Evolutionary conservation across 2,797 vertebrate species (phyloP), one percentile per base, ranked within the genome.

Genomic region (Cetoscarus ocellatus): DNA sequence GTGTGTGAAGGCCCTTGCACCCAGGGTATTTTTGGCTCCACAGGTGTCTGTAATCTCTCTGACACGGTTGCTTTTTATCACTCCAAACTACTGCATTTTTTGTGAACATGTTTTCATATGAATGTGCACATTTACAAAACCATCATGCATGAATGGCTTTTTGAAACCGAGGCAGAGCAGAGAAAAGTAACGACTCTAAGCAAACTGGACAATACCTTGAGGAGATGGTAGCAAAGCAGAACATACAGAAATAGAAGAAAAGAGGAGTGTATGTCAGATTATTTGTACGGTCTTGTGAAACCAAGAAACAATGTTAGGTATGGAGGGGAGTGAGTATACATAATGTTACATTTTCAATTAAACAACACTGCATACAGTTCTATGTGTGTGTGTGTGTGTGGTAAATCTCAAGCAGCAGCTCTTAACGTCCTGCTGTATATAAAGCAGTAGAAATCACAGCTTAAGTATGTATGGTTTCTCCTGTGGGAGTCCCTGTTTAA

Each of bases 401-500:
- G 27, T 27, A 27, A 27, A 27, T 73, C 48, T 82, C 38, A 2
- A 73, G 64, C 58, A 72, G 64, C 9, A 73, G 44, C 59, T 81
- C 75, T 77, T 40, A 42, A 53, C 5, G 14, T 73, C 79, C 53
- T 34, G 8, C 50, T 40, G 0, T 66, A 75, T 70, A 84, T 65
- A 62, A 75, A 75, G 65, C 74, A 84, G 62, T 73, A 76, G 67
- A 88, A 92, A 91, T 90, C 84, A 80, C 86, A 85, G 79, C 78
- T 88, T 85, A 88, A 90, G 89, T 90, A 90, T 85, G 89, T 88
- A 83, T 68, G 69, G 73, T 70, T 85, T 72, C 77, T 88, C 86
- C 82, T 79, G 83, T 81, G 87, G 86, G 88, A 91, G 82, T 40
- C 67, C 79, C 79, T 84, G 85, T 90, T 94, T 84, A 92, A 93